Conservation (phyloP, 2,113 vertebrate genomes). For the Hymenochirus boettgeri region DNA sequence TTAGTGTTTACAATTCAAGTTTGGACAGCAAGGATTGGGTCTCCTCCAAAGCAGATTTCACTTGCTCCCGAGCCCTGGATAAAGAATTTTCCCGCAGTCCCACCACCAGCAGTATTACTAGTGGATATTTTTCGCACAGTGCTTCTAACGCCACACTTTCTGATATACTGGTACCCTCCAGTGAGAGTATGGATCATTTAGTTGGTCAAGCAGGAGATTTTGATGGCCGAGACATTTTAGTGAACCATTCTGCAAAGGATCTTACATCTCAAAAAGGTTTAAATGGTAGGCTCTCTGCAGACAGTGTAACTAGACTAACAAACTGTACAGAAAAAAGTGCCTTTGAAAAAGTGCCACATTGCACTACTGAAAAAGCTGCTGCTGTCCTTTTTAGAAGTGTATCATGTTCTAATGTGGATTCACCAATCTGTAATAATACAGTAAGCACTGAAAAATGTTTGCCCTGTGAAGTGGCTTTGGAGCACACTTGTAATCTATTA, state of each 20-base stretch:
- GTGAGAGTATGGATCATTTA: constrained; percentile 88
- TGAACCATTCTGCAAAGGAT: constrained; percentile 45
- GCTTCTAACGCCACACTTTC: constrained; percentile 91
- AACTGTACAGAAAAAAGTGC: constrained; percentile 66
- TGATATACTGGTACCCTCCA: constrained; percentile 80
- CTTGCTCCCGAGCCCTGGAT: constrained; percentile 62
- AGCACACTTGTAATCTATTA: constrained; percentile 54
- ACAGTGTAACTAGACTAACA: constrained; percentile 43
- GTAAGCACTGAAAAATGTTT: constrained; percentile 48
- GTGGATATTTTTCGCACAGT: constrained; percentile 96
- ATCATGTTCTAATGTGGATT: constrained; percentile 44
- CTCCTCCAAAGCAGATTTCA: constrained; percentile 65
- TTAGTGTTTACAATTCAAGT: constrained; percentile 92
- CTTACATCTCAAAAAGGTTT: constrained; percentile 59
- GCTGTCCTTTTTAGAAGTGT: constrained; percentile 45
- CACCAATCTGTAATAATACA: constrained; percentile 40
- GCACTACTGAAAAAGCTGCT: constrained; percentile 44
- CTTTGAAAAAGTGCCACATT: constrained; percentile 58
- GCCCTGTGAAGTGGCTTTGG: constrained; percentile 52
- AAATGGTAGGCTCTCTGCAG: constrained; percentile 54
- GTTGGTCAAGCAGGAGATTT: constrained; percentile 56
- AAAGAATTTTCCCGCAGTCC: constrained; percentile 86
- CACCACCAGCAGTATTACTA: constrained; percentile 92
- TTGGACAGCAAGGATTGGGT: constrained; percentile 80
- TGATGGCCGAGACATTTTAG: constrained; percentile 53